Evolutionary conservation across 2,888 invertebrate genomes (phyloP), one percentile per base, ranked within the genome.

Genomic region (Yponomeuta plumbellus): DNA sequence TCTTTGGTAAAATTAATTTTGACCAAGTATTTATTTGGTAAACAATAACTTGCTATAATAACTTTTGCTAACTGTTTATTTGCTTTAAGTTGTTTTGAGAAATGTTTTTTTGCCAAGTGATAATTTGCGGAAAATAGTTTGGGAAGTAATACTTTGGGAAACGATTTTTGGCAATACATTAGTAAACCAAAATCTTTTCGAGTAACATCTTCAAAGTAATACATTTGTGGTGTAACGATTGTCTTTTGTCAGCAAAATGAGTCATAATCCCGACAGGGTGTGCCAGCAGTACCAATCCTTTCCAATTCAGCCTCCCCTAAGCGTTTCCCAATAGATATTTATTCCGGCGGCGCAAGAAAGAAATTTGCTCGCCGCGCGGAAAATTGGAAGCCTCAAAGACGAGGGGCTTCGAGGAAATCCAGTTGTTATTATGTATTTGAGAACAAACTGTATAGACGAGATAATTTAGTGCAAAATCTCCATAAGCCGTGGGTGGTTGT

Each of bases 391-490:
- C 61, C 26, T 52, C 44, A 52, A 52, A 52, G 44, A 52, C 17
- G 44, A 52, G 44, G 44, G 44, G 44, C 44, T 26, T 61, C 61
- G n/a, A 61, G 61, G 61, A 17, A 26, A 61, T 26, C 61, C 61
- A 61, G 17, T 61, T 26, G 23, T 61, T 61, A 52, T 52, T 52
- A 52, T 52, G 23, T 61, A 61, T 61, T 61, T 61, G 61, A 23
- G 61, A 23, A 61, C 61, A 71, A 74, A 69, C 65, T 58, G 68
- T 66, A 67, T 67, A 71, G 69, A 72, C 68, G 67, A 71, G 73
- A 74, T 75, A 75, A 75, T 74, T 75, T 72, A 69, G 68, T 70
- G 70, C 70, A 70, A 74, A 74, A 71, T 72, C 73, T 68, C 69
- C 68, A 65, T 66, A 69, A 70, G 67, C 66, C 67, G 34, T 69